These are phyloP conservation scores for Salvator merianae DNA, from an alignment of 2,113 vertebrate species.

Conservation along the genomic window DNA sequence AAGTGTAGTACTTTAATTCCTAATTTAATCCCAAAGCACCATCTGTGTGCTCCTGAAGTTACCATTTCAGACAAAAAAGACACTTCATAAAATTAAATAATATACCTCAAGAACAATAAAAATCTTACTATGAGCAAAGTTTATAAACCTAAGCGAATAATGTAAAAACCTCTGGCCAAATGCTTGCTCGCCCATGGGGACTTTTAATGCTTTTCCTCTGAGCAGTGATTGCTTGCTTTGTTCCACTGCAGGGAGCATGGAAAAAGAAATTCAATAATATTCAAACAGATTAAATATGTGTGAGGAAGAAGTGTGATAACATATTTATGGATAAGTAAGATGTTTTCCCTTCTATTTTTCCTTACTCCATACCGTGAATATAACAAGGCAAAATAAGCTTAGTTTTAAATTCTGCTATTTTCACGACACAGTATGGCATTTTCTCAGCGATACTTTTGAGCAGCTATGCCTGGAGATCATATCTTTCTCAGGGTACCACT, in stretches of 20 bases:
- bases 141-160: slow-evolving; percentile 6
- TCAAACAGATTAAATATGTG: background rate
- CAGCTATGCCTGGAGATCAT: too few relatives aligned
- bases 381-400: background rate
- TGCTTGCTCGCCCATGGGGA: background rate
- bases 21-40: background rate
- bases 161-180: background rate
- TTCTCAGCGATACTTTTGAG: background rate
- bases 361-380: background rate
- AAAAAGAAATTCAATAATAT: slow-evolving; percentile 7
- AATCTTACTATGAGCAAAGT: background rate
- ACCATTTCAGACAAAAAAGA: background rate
- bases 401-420: background rate
- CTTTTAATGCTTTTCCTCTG: slow-evolving; percentile 1
- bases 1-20: background rate
- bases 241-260: background rate
- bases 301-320: background rate
- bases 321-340: background rate
- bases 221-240: background rate
- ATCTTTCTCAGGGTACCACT: background rate
- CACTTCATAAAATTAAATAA: slow-evolving; percentile 6
- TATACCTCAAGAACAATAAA: background rate
- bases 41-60: background rate
- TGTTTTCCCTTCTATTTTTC: background rate
- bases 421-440: background rate